These are phyloP conservation scores for Mastacembelus armatus DNA, from an alignment of 2,797 vertebrate species.

Conservation along the genomic window DNA sequence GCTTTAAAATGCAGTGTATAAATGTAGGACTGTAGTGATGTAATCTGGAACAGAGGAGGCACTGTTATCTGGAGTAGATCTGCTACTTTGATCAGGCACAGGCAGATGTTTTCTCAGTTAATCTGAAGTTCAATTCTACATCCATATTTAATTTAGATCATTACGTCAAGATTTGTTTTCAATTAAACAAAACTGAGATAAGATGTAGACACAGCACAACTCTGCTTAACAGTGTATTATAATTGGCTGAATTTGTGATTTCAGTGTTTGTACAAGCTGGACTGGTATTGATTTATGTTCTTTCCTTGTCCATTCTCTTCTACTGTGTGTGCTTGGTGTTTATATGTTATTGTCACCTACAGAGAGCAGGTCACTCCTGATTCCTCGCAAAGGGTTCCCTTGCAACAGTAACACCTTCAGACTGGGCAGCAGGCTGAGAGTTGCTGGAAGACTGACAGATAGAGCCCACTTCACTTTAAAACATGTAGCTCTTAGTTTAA, in stretches of 20 bases:
- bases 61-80: too few species aligned
- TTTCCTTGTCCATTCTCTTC: neutral
- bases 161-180: neutral
- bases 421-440: conserved; percentile 89
- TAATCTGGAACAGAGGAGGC: too few species aligned
- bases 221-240: too few species aligned
- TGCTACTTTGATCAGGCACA: too few species aligned
- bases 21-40: neutral
- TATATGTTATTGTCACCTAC: conserved; percentile 76
- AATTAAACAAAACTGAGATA: too few species aligned
- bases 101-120: neutral
- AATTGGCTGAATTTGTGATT: too few species aligned
- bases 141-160: neutral
- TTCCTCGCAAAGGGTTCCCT: conserved; percentile 93
- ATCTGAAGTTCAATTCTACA: neutral
- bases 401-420: conserved; percentile 92
- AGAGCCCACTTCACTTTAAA: neutral
- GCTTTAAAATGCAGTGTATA: neutral
- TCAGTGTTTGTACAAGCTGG: too few species aligned
- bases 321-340: neutral
- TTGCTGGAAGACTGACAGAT: conserved; percentile 88
- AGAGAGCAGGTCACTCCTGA: conserved; percentile 92
- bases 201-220: too few species aligned
- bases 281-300: too few species aligned
- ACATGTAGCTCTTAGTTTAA: too few species aligned